A percentile compares a stretch with the other conserved stretches of the same genome.
Evolutionary conservation across 2,113 vertebrate species (phyloP).

Genomic region (Nannobrachium achirus): DNA sequence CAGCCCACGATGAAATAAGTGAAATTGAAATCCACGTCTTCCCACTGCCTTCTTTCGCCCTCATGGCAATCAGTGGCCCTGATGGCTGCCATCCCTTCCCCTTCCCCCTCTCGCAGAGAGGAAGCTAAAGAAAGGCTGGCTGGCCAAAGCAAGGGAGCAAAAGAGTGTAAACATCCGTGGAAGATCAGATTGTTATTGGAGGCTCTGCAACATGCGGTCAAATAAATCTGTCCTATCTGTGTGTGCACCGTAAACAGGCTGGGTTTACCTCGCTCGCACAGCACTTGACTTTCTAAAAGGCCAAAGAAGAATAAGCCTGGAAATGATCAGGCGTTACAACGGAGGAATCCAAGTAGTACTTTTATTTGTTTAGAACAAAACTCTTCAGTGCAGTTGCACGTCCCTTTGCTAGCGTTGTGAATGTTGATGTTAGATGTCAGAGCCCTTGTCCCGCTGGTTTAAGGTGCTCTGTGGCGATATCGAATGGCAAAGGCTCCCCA

Average conservation of each 20-base stretch:
- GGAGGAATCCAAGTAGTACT: conserved; percentile 9
- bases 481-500: conserved; percentile 15
- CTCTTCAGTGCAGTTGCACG: neutral
- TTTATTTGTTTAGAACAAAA: conserved; percentile 15
- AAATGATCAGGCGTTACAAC: too few relatives aligned
- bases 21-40: neutral
- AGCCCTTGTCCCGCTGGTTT: conserved; percentile 29
- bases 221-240: conserved; percentile 64
- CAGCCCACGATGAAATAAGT: neutral
- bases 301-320: neutral
- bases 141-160: conserved; percentile 50
- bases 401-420: conserved; percentile 4
- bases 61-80: conserved; percentile 50
- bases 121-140: conserved; percentile 71
- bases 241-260: conserved; percentile 43
- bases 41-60: conserved; percentile 37
- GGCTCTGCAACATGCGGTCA: conserved; percentile 49
- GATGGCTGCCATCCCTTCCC: conserved; percentile 48
- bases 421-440: neutral
- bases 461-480: conserved; percentile 13
- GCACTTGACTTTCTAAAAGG: neutral
- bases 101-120: conserved; percentile 63
- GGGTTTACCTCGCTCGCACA: neutral
- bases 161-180: conserved; percentile 68
- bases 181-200: conserved; percentile 67